Evolutionary conservation across 2,797 vertebrate genomes (phyloP).

Genomic region (Bradypodion ventrale): DNA sequence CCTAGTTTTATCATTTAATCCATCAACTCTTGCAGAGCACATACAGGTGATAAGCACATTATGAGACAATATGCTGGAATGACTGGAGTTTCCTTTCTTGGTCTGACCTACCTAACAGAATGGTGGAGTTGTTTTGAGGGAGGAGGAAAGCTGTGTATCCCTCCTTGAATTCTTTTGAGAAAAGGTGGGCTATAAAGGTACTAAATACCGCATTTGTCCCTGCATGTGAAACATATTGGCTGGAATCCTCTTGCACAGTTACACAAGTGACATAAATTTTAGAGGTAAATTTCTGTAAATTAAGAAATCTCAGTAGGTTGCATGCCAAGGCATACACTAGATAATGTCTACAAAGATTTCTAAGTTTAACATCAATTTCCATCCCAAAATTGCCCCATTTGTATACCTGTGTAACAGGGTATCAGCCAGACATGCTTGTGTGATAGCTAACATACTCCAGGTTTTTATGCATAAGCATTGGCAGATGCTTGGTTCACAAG

Average conservation of each 20-base stretch:
- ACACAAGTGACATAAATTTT: too few relatives aligned
- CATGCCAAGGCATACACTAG: not conserved
- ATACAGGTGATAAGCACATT: slow-evolving; percentile 40
- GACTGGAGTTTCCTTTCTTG: not conserved
- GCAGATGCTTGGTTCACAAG: not conserved
- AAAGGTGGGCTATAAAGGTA: not conserved
- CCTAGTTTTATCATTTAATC: not conserved
- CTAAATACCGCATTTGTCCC: not conserved
- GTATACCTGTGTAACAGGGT: too few relatives aligned
- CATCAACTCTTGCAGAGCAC: slow-evolving; percentile 40
- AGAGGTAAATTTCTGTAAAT: too few relatives aligned
- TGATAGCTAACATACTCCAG: not conserved
- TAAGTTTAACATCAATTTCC: too few relatives aligned
- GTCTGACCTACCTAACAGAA: not conserved
- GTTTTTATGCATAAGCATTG: not conserved
- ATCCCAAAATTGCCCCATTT: too few relatives aligned
- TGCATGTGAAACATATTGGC: not conserved
- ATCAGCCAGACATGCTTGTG: not conserved
- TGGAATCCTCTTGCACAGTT: too few relatives aligned
- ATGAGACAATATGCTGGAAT: not conserved
- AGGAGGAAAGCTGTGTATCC: not conserved
- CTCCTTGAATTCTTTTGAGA: not conserved
- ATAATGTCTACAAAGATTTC: too few relatives aligned
- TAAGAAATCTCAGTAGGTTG: not conserved
- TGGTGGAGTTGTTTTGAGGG: not conserved